phyloP scores from a whole-genome alignment of 2,888 invertebrate genomes.

The Halictus ligatus region DNA sequence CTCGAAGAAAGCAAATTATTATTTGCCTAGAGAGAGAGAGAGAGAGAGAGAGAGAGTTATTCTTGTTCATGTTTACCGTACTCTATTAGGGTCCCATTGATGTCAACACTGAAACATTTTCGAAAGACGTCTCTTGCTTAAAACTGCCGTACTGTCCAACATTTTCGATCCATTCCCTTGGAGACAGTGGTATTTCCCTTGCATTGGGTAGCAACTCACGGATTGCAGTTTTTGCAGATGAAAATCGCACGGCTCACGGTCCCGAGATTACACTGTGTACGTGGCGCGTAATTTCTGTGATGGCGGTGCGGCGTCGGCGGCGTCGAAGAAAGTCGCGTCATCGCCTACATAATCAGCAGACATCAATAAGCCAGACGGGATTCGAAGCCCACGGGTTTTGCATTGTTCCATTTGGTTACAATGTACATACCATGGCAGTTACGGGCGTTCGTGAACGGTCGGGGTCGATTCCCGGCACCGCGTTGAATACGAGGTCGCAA shows the following conservation, averaged over 20 bases:
- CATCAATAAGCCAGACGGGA: constrained; percentile 47
- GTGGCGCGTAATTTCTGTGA: constrained; percentile 25
- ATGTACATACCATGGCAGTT: constrained; percentile 26
- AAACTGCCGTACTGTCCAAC: no score
- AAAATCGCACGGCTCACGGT: constrained; percentile 1
- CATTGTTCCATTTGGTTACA: constrained; percentile 57
- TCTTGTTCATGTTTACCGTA: no score
- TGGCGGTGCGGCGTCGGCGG: not conserved
- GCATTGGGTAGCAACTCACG: not conserved
- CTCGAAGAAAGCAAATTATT: no score
- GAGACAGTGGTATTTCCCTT: not conserved
- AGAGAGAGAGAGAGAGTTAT: no score
- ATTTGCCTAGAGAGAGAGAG: no score
- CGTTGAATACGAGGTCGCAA: constrained; percentile 25
- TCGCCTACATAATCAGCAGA: constrained; percentile 48
- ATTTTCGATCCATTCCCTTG: not conserved
- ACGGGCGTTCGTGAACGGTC: constrained; percentile 33
- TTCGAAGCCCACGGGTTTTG: constrained; percentile 36
- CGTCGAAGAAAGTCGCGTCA: constrained; percentile 10
- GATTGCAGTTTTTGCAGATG: not conserved
- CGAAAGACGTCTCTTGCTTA: no score
- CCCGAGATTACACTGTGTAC: constrained; percentile 15
- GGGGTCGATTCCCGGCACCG: constrained; percentile 11
- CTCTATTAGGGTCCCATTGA: no score
- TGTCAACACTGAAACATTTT: no score